Evolutionary conservation across 2,888 invertebrate species (phyloP).

Genomic region (Dryadula phaetusa): DNA sequence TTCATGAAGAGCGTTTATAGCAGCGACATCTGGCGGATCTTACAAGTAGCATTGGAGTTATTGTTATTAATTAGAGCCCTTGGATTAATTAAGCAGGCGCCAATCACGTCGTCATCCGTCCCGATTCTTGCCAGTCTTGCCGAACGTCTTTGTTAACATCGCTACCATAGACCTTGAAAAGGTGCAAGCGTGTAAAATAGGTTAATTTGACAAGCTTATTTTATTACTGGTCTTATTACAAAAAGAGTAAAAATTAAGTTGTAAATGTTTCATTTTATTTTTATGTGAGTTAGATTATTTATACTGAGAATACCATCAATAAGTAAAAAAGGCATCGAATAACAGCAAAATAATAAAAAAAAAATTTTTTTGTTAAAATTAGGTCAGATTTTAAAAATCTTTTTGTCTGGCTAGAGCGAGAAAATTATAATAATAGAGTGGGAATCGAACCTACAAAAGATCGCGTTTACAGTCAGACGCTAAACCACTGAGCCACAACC

Average conservation of each 20-base stretch:
- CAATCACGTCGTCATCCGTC: slow-evolving; percentile 78
- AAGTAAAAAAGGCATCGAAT: neutral
- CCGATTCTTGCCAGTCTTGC: slow-evolving; percentile 70
- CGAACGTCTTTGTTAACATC: slow-evolving; percentile 81
- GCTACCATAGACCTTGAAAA: slow-evolving; percentile 46
- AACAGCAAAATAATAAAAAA: neutral
- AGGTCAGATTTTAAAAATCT: no score
- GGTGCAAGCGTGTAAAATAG: neutral
- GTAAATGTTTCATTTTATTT: no score
- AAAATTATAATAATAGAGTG: no score
- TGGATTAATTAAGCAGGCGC: slow-evolving; percentile 81
- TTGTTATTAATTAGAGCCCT: slow-evolving; percentile 82
- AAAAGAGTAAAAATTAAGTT: neutral
- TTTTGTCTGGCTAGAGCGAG: no score
- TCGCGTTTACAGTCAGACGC: no score
- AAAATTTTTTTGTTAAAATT: neutral
- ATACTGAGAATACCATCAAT: neutral
- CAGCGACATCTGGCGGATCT: slow-evolving; percentile 74
- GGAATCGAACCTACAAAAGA: no score
- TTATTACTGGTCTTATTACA: neutral
- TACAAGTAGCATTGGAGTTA: slow-evolving; percentile 71
- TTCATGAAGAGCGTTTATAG: slow-evolving; percentile 51
- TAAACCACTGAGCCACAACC: no score
- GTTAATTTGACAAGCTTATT: neutral
- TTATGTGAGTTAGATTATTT: no score